Percentiles rank a stretch among this genome's conserved stretches.
Conservation (phyloP, 1,140 invertebrate species). For the Drosophila carrolli region DNA sequence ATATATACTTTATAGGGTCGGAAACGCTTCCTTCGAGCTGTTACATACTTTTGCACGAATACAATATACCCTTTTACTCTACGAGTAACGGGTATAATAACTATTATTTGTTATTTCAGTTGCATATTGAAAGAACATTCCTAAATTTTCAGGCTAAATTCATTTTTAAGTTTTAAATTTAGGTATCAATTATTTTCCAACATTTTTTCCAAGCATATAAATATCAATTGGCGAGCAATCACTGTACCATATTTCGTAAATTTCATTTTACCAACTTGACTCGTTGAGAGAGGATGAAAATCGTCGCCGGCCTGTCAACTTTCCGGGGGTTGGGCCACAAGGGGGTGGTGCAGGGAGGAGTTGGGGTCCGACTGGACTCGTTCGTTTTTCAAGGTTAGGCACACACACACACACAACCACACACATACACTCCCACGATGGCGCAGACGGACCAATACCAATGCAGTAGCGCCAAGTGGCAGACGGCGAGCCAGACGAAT, state of each 20-base stretch:
- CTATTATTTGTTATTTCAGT: too few species aligned
- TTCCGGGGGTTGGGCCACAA: constrained; percentile 13
- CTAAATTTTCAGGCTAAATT: too few species aligned
- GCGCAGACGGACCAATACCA: constrained; percentile 12
- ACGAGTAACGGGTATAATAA: too few species aligned
- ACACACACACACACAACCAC: constrained; percentile 33
- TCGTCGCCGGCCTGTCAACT: constrained; percentile 70
- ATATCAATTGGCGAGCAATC: background rate
- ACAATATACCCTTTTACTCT: too few species aligned
- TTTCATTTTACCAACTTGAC: constrained; percentile 70
- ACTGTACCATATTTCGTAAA: constrained; percentile 71
- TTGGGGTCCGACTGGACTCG: constrained; percentile 72
- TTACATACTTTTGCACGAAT: too few species aligned
- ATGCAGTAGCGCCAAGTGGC: constrained; percentile 58
- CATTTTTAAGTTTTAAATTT: too few species aligned
- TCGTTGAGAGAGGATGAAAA: constrained; percentile 59
- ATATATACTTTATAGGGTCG: too few species aligned
- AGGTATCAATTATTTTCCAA: too few species aligned
- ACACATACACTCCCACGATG: constrained; percentile 7
- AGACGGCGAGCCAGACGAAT: constrained; percentile 69
- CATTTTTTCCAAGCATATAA: too few species aligned
- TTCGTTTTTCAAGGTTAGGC: constrained; percentile 83
- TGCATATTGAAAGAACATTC: too few species aligned
- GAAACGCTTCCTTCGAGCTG: too few species aligned
- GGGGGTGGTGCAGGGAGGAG: constrained; percentile 26